Conservation (phyloP, 2,888 invertebrate species). For the Sabatieria punctata region DNA sequence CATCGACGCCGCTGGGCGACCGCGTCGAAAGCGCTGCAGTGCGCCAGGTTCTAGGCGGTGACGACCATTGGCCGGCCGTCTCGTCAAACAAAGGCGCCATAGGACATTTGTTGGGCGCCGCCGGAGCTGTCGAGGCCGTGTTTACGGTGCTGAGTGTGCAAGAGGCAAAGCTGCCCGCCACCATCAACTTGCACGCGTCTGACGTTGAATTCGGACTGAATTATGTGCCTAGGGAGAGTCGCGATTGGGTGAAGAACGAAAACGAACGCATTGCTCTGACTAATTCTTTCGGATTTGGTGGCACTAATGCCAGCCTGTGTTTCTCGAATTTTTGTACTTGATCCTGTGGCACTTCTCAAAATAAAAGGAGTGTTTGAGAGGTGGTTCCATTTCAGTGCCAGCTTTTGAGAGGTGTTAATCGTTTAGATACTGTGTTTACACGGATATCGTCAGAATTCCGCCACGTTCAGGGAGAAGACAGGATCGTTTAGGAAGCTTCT, state of each 20-base stretch:
- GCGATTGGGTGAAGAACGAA: conserved; percentile 42
- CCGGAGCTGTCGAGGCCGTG: conserved; percentile 79
- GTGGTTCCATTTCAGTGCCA: too few species aligned
- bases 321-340: conserved; percentile 28
- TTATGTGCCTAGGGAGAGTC: conserved; percentile 46
- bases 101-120: conserved; percentile 85
- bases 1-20: conserved; percentile 89
- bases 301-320: conserved; percentile 81
- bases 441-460: conserved; percentile 25
- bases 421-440: conserved; percentile 23
- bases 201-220: conserved; percentile 49
- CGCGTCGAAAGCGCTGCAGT: conserved; percentile 3
- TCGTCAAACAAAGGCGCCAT: conserved; percentile 85
- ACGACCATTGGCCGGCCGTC: conserved; percentile 48
- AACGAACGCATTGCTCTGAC: conserved; percentile 53
- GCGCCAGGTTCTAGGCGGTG: background rate
- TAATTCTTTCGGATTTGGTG: conserved; percentile 98
- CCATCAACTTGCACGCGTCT: conserved; percentile 59
- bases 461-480: conserved; percentile 23
- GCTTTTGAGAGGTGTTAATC: background rate
- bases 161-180: conserved; percentile 61
- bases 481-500: conserved; percentile 21
- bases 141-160: conserved; percentile 65
- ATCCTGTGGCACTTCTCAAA: background rate
- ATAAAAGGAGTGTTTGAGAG: background rate